Conservation (phyloP, 2,113 vertebrate genomes). For the Grallaria varia region DNA sequence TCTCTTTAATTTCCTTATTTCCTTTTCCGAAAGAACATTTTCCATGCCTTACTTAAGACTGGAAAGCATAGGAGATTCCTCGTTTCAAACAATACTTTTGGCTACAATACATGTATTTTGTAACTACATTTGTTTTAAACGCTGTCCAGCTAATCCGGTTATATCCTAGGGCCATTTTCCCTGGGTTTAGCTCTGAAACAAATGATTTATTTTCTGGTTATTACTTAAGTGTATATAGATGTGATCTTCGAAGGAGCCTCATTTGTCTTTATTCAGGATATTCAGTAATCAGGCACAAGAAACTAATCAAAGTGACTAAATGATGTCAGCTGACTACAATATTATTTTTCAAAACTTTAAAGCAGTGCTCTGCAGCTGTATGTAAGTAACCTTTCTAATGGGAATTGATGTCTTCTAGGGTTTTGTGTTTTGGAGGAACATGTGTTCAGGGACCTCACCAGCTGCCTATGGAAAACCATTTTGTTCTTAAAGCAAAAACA, state of each 20-base stretch:
- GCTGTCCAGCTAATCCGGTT: conserved; percentile 4
- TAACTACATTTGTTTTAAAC: conserved; percentile 47
- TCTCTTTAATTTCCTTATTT: conserved; percentile 20
- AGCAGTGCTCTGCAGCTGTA: conserved; percentile 6
- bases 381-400: neutral
- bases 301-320: conserved; percentile 55
- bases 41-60: neutral
- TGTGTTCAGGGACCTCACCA: neutral
- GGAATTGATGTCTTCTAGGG: conserved; percentile 4
- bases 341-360: neutral
- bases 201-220: conserved; percentile 44
- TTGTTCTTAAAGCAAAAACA: conserved; percentile 64
- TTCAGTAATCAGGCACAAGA: neutral
- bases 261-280: conserved; percentile 41
- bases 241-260: neutral
- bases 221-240: neutral
- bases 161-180: conserved; percentile 3
- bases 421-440: neutral
- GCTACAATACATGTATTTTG: neutral
- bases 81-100: conserved; percentile 41
- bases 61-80: neutral
- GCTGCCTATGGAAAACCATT: conserved; percentile 37
- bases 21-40: conserved; percentile 27
- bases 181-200: neutral
- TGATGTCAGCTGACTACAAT: conserved; percentile 5